Evolutionary conservation across 2,888 invertebrate genomes (phyloP).

Genomic region (Metacarcinus magister): DNA sequence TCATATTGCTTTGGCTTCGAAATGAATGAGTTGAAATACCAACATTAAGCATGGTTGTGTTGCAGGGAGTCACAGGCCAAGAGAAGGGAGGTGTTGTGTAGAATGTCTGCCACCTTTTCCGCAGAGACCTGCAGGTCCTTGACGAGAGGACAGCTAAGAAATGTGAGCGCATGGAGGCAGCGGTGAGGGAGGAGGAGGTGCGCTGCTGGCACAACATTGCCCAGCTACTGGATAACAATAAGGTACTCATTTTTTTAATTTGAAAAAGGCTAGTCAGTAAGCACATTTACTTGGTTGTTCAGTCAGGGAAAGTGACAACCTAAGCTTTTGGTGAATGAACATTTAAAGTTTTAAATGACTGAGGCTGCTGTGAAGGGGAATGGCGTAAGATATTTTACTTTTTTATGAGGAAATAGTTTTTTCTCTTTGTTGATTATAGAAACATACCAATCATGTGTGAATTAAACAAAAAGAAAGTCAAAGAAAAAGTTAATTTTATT

Average conservation of each 20-base stretch:
- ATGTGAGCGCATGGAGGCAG: slow-evolving; percentile 92
- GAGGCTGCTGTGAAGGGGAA: too few relatives aligned
- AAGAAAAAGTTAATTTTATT: too few relatives aligned
- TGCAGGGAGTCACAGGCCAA: neutral
- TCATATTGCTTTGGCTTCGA: neutral
- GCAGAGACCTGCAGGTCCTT: slow-evolving; percentile 88
- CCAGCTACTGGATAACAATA: slow-evolving; percentile 93
- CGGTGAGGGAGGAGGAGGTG: slow-evolving; percentile 91
- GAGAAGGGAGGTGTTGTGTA: neutral
- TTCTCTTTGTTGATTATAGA: too few relatives aligned
- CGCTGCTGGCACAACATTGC: slow-evolving; percentile 92
- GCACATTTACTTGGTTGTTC: too few relatives aligned
- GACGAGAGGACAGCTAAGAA: slow-evolving; percentile 94
- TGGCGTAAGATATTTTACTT: too few relatives aligned
- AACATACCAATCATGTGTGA: too few relatives aligned
- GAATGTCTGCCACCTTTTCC: slow-evolving; percentile 78
- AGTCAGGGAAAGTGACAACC: too few relatives aligned
- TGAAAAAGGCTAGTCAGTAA: too few relatives aligned
- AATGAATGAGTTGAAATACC: neutral
- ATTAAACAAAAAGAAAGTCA: too few relatives aligned
- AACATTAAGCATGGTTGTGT: neutral
- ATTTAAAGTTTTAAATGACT: too few relatives aligned
- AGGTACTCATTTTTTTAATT: slow-evolving; percentile 86
- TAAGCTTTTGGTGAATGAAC: too few relatives aligned
- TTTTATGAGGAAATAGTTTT: too few relatives aligned